Evolutionary conservation across 35 echinoderm and acorn worm species (phyloP), one percentile per base, ranked within the genome.

Genomic region (Stichopus chloronotus): DNA sequence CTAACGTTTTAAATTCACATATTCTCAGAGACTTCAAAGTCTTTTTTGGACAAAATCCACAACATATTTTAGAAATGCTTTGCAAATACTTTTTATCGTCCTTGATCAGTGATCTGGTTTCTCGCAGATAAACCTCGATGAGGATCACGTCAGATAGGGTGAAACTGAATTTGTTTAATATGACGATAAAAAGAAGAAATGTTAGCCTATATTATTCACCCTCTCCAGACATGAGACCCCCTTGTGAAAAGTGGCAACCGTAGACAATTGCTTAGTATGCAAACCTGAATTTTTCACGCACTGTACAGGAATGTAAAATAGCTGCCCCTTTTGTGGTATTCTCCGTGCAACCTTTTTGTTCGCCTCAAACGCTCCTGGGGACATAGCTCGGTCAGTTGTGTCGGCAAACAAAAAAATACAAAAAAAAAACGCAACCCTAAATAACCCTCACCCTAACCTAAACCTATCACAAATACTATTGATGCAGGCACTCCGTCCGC

Each of bases 391-490:
- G 90, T 91, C 90, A 91, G 90, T 91, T 79, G 43, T 78, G 69
- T 91, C 43, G 57, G 59, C 87, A 72, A 89, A 89, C 65, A 91
- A 56, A 78, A 74, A 74, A 74, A 65, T 11, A 65, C 11, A 19
- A 65, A 65, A 65, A 65, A 43, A 77, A 57, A 21, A 57, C 52
- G 52, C 56, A 77, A 91, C 90, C 76, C 90, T 79, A 57, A 91
- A 78, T 89, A 89, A 79, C 90, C 90, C 69, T 91, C 90, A 91
- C 90, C 90, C 90, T 91, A 79, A 79, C 76, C 90, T 78, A 78
- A 58, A 91, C 69, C 53, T 65, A 91, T 72, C 59, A 89, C 60
- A 65, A 57, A 79, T 11, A 77, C 72, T 57, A 91, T 25, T 21
- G 52, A 78, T 57, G 76, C 76, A 79, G 72, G 90, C 55, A 78